phyloP scores from a whole-genome alignment of 2,888 invertebrate genomes.

The Tanaodytes sp. region DNA sequence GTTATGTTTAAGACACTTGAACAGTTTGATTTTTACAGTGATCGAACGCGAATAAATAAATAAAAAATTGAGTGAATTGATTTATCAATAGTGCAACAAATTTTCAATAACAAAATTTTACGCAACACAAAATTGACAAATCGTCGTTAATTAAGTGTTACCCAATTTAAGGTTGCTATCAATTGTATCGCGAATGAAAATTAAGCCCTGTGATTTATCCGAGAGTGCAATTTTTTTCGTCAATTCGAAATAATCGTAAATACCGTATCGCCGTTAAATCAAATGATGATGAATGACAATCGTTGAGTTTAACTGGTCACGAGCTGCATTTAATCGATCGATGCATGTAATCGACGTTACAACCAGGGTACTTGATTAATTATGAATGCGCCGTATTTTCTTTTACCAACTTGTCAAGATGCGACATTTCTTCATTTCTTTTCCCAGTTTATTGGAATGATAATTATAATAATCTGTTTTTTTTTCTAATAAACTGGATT shows the following conservation, averaged over 20 bases:
- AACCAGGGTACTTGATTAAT: conserved; percentile 37
- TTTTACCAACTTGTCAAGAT: conserved; percentile 34
- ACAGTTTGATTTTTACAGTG: too few species aligned
- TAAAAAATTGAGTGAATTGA: too few species aligned
- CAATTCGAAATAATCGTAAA: conserved; percentile 11
- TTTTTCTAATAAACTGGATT: too few species aligned
- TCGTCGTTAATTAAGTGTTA: too few species aligned
- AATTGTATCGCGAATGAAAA: neutral
- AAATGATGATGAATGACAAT: conserved; percentile 43
- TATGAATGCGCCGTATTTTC: conserved; percentile 47
- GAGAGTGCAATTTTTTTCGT: neutral
- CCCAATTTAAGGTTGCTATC: neutral
- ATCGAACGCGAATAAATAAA: too few species aligned
- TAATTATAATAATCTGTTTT: too few species aligned
- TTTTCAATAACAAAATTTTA: too few species aligned
- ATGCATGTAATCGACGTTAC: conserved; percentile 43
- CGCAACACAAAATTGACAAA: too few species aligned
- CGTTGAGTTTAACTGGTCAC: conserved; percentile 25
- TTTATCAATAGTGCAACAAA: too few species aligned
- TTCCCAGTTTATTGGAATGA: too few species aligned
- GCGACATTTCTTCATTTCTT: too few species aligned
- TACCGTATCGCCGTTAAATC: conserved; percentile 15
- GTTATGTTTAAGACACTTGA: too few species aligned
- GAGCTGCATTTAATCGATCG: conserved; percentile 42
- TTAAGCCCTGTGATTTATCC: neutral